Evolutionary conservation across 2,113 vertebrate species (phyloP).

Genomic region (Microcebus jonahi): DNA sequence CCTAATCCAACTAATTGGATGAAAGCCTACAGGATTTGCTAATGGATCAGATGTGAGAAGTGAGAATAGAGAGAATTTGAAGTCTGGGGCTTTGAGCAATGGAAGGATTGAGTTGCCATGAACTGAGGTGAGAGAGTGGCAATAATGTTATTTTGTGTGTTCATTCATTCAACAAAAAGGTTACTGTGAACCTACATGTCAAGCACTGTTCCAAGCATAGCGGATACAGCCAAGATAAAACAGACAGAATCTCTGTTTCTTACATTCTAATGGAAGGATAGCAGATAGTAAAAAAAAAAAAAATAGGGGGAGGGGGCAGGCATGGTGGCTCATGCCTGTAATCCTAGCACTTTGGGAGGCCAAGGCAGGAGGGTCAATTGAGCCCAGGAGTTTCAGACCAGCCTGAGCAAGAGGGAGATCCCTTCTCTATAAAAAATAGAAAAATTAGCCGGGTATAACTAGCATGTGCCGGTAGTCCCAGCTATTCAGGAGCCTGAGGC

Average conservation of each 20-base stretch:
- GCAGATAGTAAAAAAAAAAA: not conserved
- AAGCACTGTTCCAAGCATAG: not conserved
- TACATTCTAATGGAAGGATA: not conserved
- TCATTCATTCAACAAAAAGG: not conserved
- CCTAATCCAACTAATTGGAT: not conserved
- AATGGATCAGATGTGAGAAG: not conserved
- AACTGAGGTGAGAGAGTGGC: not conserved
- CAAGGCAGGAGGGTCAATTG: too few relatives aligned
- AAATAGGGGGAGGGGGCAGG: too few relatives aligned
- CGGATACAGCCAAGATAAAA: not conserved
- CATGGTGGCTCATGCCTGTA: too few relatives aligned
- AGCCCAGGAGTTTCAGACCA: too few relatives aligned
- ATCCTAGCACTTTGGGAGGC: too few relatives aligned
- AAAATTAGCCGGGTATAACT: too few relatives aligned
- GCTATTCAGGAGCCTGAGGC: too few relatives aligned
- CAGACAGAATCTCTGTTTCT: not conserved
- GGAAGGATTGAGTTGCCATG: not conserved
- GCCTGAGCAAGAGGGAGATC: too few relatives aligned
- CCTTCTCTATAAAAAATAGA: too few relatives aligned
- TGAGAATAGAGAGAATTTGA: not conserved
- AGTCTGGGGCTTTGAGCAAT: not conserved
- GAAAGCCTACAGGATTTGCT: not conserved
- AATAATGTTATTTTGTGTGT: not conserved
- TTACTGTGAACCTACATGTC: not conserved
- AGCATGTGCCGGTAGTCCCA: too few relatives aligned